Evolutionary conservation across 2,888 invertebrate species (phyloP).

Genomic region (Tenthredo scrophulariae): DNA sequence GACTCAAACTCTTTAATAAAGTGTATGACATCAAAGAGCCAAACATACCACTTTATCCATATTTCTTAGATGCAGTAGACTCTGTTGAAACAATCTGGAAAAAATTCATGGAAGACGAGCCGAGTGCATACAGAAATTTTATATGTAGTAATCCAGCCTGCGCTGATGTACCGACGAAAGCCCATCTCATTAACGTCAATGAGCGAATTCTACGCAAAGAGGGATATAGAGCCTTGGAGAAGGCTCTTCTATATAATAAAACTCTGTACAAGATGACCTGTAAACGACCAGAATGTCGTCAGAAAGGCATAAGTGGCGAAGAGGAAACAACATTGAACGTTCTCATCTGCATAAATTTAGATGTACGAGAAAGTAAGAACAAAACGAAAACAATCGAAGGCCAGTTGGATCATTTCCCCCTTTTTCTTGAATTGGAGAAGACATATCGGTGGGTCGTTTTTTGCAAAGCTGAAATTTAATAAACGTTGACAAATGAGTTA

Average conservation of each 20-base stretch:
- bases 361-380: constrained; percentile 5
- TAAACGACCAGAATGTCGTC: background rate
- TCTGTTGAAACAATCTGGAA: background rate
- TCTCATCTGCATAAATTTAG: constrained; percentile 10
- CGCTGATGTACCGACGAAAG: background rate
- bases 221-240: background rate
- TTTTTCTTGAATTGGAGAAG: background rate
- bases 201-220: constrained; percentile 1
- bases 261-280: background rate
- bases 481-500: background rate
- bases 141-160: background rate
- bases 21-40: constrained; percentile 6
- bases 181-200: background rate
- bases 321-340: constrained; percentile 5
- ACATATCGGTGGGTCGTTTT: background rate
- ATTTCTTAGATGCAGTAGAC: background rate
- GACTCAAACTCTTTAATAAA: background rate
- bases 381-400: background rate
- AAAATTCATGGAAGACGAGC: background rate
- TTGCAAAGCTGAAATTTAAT: background rate
- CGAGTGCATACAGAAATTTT: constrained; percentile 9
- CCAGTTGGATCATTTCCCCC: constrained; percentile 5
- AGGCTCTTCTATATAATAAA: constrained; percentile 6
- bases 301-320: background rate
- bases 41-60: constrained; percentile 13